Conservation (phyloP, 35 echinoderm and acorn worm genomes). For the Patiria miniata region DNA sequence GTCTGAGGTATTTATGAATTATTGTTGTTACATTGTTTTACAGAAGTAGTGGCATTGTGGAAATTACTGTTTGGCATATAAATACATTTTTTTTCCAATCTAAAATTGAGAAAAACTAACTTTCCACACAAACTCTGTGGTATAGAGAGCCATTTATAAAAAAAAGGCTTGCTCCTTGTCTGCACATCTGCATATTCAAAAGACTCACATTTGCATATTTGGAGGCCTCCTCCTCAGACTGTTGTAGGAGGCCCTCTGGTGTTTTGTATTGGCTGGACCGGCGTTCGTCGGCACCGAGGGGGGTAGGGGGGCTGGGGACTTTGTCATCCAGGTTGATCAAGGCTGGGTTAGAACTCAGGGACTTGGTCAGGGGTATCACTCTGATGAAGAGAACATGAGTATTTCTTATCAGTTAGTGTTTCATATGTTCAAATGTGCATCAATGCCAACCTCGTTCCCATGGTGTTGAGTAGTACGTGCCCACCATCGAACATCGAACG, state of each 20-base stretch:
- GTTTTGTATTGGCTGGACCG: conserved; percentile 78
- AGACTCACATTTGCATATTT: conserved; percentile 94
- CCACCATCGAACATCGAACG: too few relatives aligned
- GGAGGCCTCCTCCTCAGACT: conserved; percentile 50
- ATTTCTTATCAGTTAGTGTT: too few relatives aligned
- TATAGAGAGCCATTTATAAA: too few relatives aligned
- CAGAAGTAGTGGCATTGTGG: too few relatives aligned
- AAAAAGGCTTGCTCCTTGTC: not conserved
- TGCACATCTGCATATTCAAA: not conserved
- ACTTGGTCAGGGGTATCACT: conserved; percentile 79
- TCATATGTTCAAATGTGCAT: not conserved
- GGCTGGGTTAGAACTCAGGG: conserved; percentile 31
- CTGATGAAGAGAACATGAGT: conserved; percentile 32
- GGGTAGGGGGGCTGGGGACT: conserved; percentile 58
- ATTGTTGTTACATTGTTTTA: too few relatives aligned
- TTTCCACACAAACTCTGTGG: too few relatives aligned
- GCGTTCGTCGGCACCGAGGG: conserved; percentile 71
- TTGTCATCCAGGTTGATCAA: conserved; percentile 61
- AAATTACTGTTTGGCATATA: too few relatives aligned
- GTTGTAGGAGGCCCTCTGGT: conserved; percentile 79
- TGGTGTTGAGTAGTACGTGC: too few relatives aligned
- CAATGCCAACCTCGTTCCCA: not conserved
- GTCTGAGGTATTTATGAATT: too few relatives aligned
- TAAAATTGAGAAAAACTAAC: too few relatives aligned
- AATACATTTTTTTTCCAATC: too few relatives aligned